A percentile compares a stretch with the other conserved stretches of the same genome.
phyloP scores from a whole-genome alignment of 2,888 invertebrate species.

The Spicauda simplicius region DNA sequence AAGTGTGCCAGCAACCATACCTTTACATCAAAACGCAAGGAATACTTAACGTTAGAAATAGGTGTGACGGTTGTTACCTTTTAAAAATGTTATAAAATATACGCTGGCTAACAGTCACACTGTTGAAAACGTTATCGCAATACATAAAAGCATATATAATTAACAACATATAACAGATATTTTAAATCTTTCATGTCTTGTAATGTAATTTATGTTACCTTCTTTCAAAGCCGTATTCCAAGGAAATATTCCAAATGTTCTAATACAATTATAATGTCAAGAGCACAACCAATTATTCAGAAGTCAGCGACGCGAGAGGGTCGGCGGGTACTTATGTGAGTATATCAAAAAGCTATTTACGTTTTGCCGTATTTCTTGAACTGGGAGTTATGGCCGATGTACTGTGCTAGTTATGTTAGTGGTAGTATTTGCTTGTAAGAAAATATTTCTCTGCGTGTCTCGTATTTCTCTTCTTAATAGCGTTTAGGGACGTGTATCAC shows the following conservation, averaged over 20 bases:
- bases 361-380: conserved; percentile 25
- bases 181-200: too few species aligned
- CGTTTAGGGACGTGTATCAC: not conserved
- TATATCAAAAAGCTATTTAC: conserved; percentile 31
- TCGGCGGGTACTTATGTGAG: conserved; percentile 8
- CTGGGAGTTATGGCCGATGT: conserved; percentile 17
- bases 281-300: conserved; percentile 25
- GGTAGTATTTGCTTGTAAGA: conserved; percentile 15
- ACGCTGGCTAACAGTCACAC: too few species aligned
- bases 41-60: too few species aligned
- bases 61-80: too few species aligned
- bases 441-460: not conserved
- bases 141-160: too few species aligned
- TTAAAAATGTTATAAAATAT: too few species aligned
- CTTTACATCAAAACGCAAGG: too few species aligned
- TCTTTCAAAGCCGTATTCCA: too few species aligned
- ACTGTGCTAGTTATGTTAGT: conserved; percentile 2
- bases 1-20: too few species aligned
- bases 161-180: too few species aligned
- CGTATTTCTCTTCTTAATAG: not conserved
- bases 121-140: too few species aligned
- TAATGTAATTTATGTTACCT: too few species aligned
- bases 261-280: conserved; percentile 25
- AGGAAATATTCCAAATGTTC: conserved; percentile 8
- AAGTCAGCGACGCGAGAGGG: conserved; percentile 22